These are phyloP conservation scores for Limnephilus auricula DNA, from an alignment of 2,888 invertebrate species.

Conservation along the genomic window DNA sequence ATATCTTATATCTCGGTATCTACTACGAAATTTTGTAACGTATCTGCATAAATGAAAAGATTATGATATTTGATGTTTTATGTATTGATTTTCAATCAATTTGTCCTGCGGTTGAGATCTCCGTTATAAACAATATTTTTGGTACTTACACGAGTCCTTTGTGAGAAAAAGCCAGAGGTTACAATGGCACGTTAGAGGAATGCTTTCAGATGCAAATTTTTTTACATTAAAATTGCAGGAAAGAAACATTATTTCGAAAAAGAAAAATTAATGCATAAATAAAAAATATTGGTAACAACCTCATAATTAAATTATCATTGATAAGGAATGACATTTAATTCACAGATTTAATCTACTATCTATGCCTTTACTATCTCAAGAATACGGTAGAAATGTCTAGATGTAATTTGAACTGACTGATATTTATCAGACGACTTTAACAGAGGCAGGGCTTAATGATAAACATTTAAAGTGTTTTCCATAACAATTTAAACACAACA, in stretches of 20 bases:
- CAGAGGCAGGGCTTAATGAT: neutral
- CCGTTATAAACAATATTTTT: neutral
- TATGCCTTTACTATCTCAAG: neutral
- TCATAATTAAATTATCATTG: no score
- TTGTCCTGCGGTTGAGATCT: neutral
- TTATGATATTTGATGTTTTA: neutral
- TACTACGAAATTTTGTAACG: neutral
- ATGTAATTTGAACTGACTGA: neutral
- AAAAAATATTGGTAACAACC: no score
- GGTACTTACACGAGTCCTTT: neutral
- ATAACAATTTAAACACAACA: conserved; percentile 2
- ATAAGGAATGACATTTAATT: neutral
- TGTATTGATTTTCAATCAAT: neutral
- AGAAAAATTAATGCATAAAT: no score
- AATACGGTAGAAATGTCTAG: neutral
- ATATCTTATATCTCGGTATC: neutral
- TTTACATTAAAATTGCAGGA: neutral
- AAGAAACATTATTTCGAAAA: neutral
- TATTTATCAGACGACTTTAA: neutral
- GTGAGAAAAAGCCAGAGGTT: neutral
- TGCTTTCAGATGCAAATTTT: neutral
- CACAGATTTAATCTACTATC: neutral
- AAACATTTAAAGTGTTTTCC: neutral
- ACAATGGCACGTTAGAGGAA: neutral
- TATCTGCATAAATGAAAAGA: neutral